Base-by-base conservation (phyloP, 2,888 invertebrate species). In the Bellardia bayeri region DNA sequence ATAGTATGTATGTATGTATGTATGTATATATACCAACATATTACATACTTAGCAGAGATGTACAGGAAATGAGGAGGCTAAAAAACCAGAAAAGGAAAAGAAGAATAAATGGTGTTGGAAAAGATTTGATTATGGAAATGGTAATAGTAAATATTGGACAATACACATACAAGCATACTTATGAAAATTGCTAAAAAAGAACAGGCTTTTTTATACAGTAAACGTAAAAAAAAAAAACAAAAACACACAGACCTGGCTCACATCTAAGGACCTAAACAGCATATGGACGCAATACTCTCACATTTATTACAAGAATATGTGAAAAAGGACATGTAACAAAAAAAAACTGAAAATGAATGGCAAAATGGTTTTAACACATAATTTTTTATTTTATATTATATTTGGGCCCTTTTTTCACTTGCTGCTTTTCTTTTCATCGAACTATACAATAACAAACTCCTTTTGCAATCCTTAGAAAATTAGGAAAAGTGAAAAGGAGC, bases 101-200 rank as follows among this genome's bases (percentile, higher is more conserved):
- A 74, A 71, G 37, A 75, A 85, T 74, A 69, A 72, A 85, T 85
- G 82, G 78, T 87, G 84, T 75, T 85, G 79, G 79, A 69, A 56
- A 64, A 82, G 66, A 87, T 87, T 87, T 85, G 84, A 87, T 87
- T 87, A 87, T 74, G 68, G 56, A 69, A 79, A 85, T 87, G 74
- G 75, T 64, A 81, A 82, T 74, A 72, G 74, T 58, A 56, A 51
- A 49, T 56, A 69, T 75, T 37, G 40, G 11, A 63, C 49, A 13
- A 42, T 16, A 49, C 37, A 69, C 30, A 63, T 14, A 51, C 14
- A 3, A 3, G 14, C 54, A 76, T 51, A 71, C 69, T 23, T 82
- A 86, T 75, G 74, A 33, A 58, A 82, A 74, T 82, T 42, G 9
- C 66, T 66, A 69, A 80, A 14, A 14, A 61, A 49, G n/a, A 71